Conservation (phyloP, 2,888 invertebrate genomes). For the Callyntrura sp. region DNA sequence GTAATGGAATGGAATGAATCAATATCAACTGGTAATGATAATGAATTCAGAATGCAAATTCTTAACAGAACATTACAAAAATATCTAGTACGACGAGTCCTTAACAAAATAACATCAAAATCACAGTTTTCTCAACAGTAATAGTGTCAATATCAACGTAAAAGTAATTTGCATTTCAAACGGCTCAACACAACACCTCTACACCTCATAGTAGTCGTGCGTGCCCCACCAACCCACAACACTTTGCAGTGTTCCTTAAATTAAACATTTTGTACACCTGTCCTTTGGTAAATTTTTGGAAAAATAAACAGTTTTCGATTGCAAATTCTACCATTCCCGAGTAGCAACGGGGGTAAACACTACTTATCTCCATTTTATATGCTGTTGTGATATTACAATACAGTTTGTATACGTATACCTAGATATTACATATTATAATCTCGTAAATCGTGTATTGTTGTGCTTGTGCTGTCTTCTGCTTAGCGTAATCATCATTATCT, state of each 20-base stretch:
- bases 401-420: not conserved
- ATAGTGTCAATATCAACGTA: not conserved
- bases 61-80: not conserved
- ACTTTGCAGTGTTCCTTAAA: not conserved
- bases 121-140: no score
- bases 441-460: constrained; percentile 52
- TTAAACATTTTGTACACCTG: constrained; percentile 18
- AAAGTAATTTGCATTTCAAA: not conserved
- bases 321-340: not conserved
- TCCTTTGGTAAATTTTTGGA: constrained; percentile 25
- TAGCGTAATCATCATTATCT: not conserved
- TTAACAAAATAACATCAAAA: no score
- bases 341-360: not conserved
- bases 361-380: not conserved
- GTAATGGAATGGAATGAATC: not conserved
- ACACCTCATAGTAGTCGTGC: not conserved
- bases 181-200: not conserved
- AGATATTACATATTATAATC: constrained; percentile 51
- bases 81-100: not conserved
- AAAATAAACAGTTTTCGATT: constrained; percentile 57
- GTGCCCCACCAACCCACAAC: not conserved
- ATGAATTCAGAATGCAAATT: no score
- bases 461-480: not conserved
- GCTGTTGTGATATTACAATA: not conserved
- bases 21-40: no score